Conservation (phyloP, 2,888 invertebrate genomes). For the Portevinia maculata region DNA sequence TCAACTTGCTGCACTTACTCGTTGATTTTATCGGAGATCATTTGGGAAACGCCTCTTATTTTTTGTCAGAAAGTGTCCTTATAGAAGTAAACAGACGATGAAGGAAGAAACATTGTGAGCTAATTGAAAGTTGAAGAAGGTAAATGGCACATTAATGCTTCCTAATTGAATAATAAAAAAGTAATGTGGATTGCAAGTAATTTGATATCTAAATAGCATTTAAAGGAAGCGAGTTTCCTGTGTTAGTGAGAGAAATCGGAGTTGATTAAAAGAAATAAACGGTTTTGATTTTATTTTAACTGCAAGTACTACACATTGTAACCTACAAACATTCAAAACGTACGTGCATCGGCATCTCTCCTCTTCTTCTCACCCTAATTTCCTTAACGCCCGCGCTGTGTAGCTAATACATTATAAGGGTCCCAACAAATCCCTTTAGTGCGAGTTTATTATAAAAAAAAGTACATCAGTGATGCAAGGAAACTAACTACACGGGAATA, state of each 20-base stretch:
- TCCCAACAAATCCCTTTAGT: no score
- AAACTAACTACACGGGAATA: no score
- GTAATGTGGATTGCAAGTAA: not conserved
- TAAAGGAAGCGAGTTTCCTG: conserved; percentile 1
- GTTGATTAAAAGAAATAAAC: conserved; percentile 48
- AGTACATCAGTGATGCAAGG: no score
- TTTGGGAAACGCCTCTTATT: conserved; percentile 29
- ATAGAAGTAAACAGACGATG: conserved; percentile 1
- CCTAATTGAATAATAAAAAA: conserved; percentile 26
- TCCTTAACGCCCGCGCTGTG: no score
- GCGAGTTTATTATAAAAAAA: no score
- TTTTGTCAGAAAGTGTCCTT: not conserved
- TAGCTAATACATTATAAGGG: no score
- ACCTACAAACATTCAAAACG: no score
- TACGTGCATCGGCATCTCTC: no score
- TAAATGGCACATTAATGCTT: conserved; percentile 37
- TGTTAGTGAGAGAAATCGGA: conserved; percentile 3
- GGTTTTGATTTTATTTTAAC: no score
- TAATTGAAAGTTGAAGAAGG: conserved; percentile 57
- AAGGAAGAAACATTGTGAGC: conserved; percentile 10
- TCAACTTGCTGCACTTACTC: conserved; percentile 20
- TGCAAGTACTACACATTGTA: no score
- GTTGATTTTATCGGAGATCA: conserved; percentile 29
- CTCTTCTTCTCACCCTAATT: no score
- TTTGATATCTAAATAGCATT: conserved; percentile 28